phyloP scores from a whole-genome alignment of 2,888 invertebrate genomes.

The Panorpa germanica region DNA sequence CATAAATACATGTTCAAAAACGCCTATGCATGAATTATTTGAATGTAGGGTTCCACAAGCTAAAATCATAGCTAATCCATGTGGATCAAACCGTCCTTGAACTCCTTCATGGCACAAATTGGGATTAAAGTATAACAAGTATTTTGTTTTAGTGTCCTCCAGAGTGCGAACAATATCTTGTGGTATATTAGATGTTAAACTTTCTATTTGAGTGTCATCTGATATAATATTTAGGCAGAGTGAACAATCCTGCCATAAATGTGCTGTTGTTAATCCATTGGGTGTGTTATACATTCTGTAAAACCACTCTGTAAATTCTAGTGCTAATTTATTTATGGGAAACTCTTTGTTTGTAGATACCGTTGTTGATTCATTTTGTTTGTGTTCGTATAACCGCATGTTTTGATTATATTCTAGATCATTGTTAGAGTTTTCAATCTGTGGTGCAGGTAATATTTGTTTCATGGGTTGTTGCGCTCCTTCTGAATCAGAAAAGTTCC shows the following conservation, averaged over 20 bases:
- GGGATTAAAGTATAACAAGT: conserved; percentile 36
- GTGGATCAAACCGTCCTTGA: conserved; percentile 33
- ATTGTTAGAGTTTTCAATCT: neutral
- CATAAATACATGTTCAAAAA: conserved; percentile 45
- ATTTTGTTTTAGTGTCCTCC: conserved; percentile 21
- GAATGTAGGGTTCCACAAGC: conserved; percentile 43
- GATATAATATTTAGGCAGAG: conserved; percentile 19
- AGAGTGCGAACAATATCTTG: conserved; percentile 22
- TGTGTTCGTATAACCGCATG: conserved; percentile 9
- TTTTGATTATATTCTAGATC: conserved; percentile 1
- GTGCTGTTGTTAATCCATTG: conserved; percentile 26
- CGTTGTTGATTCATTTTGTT: neutral
- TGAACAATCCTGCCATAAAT: conserved; percentile 23
- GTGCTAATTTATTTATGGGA: conserved; percentile 26
- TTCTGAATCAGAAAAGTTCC: conserved; percentile 18
- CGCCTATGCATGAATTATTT: conserved; percentile 29
- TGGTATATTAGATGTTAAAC: no score
- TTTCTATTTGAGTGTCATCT: no score
- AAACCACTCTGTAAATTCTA: conserved; percentile 38
- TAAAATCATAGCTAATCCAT: conserved; percentile 38
- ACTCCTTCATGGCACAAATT: conserved; percentile 35
- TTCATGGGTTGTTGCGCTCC: neutral
- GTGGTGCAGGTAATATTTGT: conserved; percentile 2
- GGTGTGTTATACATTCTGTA: conserved; percentile 24
- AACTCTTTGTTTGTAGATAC: conserved; percentile 11